Evolutionary conservation across 2,113 vertebrate species (phyloP), one percentile per base, ranked within the genome.

Genomic region (Saimiri boliviensis): DNA sequence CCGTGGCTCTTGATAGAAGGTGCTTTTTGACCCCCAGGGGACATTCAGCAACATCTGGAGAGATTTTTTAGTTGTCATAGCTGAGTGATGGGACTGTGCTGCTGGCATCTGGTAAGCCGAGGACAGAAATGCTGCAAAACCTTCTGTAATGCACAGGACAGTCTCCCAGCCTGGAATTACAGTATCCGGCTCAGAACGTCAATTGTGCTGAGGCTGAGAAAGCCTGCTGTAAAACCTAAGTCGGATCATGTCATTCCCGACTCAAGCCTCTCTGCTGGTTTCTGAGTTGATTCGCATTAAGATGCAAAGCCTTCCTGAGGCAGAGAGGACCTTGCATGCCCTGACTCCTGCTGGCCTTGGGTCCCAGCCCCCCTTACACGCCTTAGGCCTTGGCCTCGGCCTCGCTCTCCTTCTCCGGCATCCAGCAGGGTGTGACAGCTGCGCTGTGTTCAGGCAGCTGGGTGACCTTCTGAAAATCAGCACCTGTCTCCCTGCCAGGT

Each of bases 301-400:
- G 49, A 56, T 9, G 13, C 30, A 52, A 68, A 35, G 45, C 52
- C 76, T 63, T 91, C 23, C 27, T 8, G 60, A 76, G 37, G 10
- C 47, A 19, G 20, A 56, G 37, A 35, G 30, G 37, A 37, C 40
- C 3, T 13, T 45, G 52, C 23, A 5, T 0, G 27, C 35, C 13
- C 21, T 1, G 52, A 8, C 25, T 20, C 47, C 21, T 47, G 23
- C 42, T n/a, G 2, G 0, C 10, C 42, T 40, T 14, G 30, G 68
- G 56, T 25, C 54, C 40, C 42, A 3, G 49, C 32, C 10, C 74
- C 23, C 7, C 16, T 30, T 12, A 17, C 47, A 10, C 6, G 27
- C 0, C 27, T 63, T 63, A 30, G 60, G 60, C 1, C 35, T 45
- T 0, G 32, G 14, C 27, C 25, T 20, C 0, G 2, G 14, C 11